Evolutionary conservation across 2,888 invertebrate genomes (phyloP), one percentile per base, ranked within the genome.

Genomic region (Leptopilina myrica): DNA sequence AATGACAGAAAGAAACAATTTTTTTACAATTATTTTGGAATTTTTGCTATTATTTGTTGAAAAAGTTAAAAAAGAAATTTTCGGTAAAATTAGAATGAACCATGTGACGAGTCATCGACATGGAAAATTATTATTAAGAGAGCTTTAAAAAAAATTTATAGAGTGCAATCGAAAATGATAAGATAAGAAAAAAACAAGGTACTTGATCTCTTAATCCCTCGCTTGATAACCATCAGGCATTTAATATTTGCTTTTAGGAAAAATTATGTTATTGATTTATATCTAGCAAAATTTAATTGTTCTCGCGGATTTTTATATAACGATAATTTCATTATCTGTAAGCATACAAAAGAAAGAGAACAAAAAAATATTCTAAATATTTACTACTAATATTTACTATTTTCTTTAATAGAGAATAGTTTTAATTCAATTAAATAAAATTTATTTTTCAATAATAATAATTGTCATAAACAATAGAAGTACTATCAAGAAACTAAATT

Each of bases 81-180:
- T 7, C n/a, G 56, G 73, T 8, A 8, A 56, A 56, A 73, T 33
- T 33, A 8, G 7, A 73, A 12, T 73, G 0, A 73, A n/a, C 33
- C 6, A 56, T 26, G n/a, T 9, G 33, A n/a, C 20, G 33, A 12
- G 8, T 56, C 12, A 73, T 11, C 15, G 14, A 4, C 20, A 69
- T 14, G 69, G 20, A 20, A 69, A 69, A n/a, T n/a, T 49, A 33
- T 69, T 8, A 20, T 20, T 20, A 20, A 20, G 20, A 46, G 49
- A 53, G 69, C 69, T 56, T 26, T 56, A n/a, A 12, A n/a, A 12
- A 56, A 53, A 73, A 73, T 73, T 49, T 73, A 33, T 26, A 73
- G 53, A 73, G 53, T 73, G 33, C 56, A 73, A 73, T 73, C 26
- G 33, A 73, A 15, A 56, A 56, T 33, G 73, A 73, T 56, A 56